Conservation (phyloP, 2,113 vertebrate species). For the Podiceps cristatus region DNA sequence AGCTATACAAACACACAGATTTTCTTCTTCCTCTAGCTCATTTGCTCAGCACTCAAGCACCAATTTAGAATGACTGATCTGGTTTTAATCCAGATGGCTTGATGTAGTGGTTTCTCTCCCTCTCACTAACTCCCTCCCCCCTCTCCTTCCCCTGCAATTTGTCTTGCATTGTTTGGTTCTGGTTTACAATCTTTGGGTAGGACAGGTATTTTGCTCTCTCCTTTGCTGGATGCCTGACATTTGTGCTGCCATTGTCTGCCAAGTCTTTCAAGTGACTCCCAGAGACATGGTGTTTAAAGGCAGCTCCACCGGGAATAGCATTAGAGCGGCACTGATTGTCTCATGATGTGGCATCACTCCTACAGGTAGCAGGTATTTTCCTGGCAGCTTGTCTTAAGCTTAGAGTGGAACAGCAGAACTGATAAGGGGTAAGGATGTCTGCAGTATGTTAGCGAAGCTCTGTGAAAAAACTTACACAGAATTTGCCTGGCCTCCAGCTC, state of each 20-base stretch:
- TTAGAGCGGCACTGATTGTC: slow-evolving; percentile 17
- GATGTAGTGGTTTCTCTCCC: not conserved
- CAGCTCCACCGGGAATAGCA: slow-evolving; percentile 17
- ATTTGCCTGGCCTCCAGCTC: not conserved
- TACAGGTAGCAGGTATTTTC: slow-evolving; percentile 36
- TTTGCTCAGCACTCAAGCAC: slow-evolving; percentile 29
- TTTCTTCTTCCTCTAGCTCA: slow-evolving; percentile 44
- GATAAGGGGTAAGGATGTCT: not conserved
- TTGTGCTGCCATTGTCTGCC: slow-evolving; percentile 28
- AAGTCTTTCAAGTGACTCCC: slow-evolving; percentile 31
- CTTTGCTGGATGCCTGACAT: not conserved
- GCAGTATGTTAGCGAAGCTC: not conserved
- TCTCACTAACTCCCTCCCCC: not conserved
- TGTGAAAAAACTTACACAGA: not conserved
- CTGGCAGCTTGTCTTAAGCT: slow-evolving; percentile 29
- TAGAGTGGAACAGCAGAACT: not conserved
- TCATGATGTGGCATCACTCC: slow-evolving; percentile 43
- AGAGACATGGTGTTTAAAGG: slow-evolving; percentile 43
- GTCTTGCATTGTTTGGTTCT: not conserved
- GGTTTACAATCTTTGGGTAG: slow-evolving; percentile 38
- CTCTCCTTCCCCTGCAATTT: not conserved
- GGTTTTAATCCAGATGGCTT: slow-evolving; percentile 53
- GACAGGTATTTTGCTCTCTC: not conserved
- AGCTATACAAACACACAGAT: slow-evolving; percentile 35
- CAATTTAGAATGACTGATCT: slow-evolving; percentile 56